These are phyloP conservation scores for Hydrotaea cyrtoneurina DNA, from an alignment of 2,888 invertebrate species.

Conservation along the genomic window DNA sequence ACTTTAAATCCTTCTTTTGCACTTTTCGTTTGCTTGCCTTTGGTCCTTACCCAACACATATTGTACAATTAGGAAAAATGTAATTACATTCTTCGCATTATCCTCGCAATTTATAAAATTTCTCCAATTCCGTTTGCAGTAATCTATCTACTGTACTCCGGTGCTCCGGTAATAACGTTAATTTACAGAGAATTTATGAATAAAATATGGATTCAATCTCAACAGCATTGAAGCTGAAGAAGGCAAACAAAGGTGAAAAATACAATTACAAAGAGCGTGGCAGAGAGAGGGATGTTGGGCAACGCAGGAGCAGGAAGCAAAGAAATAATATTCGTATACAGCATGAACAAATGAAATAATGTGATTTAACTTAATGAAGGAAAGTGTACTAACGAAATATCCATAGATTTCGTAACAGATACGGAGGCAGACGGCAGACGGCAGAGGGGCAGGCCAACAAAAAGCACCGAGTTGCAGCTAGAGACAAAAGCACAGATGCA, in stretches of 20 bases:
- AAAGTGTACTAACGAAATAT: constrained; percentile 8
- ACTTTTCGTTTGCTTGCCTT: too few species aligned
- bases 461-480: constrained; percentile 11
- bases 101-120: too few species aligned
- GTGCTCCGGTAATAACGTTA: constrained; percentile 48
- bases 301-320: too few species aligned
- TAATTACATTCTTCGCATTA: too few species aligned
- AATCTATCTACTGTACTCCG: neutral
- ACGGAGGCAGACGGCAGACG: neutral
- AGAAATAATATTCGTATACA: neutral
- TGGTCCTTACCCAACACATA: too few species aligned
- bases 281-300: neutral
- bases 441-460: neutral
- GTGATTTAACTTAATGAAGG: constrained; percentile 60
- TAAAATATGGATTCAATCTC: constrained; percentile 53
- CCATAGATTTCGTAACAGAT: constrained; percentile 6
- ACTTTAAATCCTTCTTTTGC: too few species aligned
- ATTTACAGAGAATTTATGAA: constrained; percentile 61
- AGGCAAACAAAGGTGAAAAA: neutral
- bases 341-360: constrained; percentile 46
- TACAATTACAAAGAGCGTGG: too few species aligned
- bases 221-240: neutral
- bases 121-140: neutral
- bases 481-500: neutral
- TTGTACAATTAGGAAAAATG: too few species aligned